phyloP scores from a whole-genome alignment of 2,797 vertebrate genomes.

The Phalloptychus januarius region DNA sequence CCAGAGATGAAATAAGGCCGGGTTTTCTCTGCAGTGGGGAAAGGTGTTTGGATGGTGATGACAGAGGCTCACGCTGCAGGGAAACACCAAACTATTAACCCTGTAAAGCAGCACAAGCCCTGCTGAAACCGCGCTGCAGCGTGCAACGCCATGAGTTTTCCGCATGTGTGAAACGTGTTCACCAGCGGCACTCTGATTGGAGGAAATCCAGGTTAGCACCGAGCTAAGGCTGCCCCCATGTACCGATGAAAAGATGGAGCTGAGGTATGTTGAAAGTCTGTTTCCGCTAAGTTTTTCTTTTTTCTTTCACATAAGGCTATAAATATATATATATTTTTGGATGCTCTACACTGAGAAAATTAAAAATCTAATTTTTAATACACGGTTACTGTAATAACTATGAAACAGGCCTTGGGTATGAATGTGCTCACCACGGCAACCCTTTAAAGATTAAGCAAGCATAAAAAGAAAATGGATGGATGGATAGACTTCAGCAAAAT shows the following conservation, averaged over 20 bases:
- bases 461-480: neutral
- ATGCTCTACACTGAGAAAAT: neutral
- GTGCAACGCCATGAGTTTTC: neutral
- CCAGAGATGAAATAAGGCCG: slow-evolving; percentile 22
- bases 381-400: neutral
- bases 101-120: slow-evolving; percentile 17
- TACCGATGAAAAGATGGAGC: neutral
- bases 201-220: neutral
- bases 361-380: neutral
- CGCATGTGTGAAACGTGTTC: neutral
- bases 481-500: neutral
- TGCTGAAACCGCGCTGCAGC: neutral
- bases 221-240: neutral
- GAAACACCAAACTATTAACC: slow-evolving; percentile 69
- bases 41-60: slow-evolving; percentile 66
- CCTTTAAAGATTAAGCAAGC: neutral
- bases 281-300: neutral
- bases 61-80: slow-evolving; percentile 61
- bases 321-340: neutral
- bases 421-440: neutral
- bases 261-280: neutral
- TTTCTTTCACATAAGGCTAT: neutral
- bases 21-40: slow-evolving; percentile 42
- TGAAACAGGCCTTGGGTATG: neutral
- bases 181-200: neutral